These are phyloP conservation scores for Xiphophorus birchmanni DNA, from an alignment of 2,797 vertebrate species.

Conservation along the genomic window DNA sequence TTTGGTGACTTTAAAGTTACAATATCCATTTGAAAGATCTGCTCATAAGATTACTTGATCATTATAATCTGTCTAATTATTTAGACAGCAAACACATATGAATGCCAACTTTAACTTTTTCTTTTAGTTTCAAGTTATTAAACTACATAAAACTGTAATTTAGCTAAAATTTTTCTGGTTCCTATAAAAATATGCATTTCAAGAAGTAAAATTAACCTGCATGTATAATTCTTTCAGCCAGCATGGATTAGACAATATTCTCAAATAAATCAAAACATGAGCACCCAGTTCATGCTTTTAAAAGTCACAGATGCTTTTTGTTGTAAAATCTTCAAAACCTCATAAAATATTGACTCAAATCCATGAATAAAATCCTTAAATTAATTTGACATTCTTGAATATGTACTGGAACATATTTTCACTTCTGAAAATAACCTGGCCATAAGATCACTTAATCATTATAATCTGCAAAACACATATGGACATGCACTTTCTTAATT, in stretches of 20 bases:
- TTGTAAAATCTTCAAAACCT: neutral
- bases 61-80: neutral
- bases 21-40: neutral
- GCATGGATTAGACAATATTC: neutral
- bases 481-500: too few relatives aligned
- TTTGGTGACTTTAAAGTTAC: neutral
- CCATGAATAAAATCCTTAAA: neutral
- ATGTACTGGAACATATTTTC: neutral
- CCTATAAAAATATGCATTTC: too few relatives aligned
- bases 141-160: too few relatives aligned
- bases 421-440: neutral
- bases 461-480: too few relatives aligned
- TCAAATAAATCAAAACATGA: neutral
- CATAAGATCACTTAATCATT: too few relatives aligned
- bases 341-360: neutral
- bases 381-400: neutral
- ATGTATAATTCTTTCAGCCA: neutral
- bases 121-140: too few relatives aligned
- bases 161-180: too few relatives aligned
- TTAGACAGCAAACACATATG: too few relatives aligned
- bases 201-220: too few relatives aligned
- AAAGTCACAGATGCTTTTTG: neutral
- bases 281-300: neutral
- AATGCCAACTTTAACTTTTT: too few relatives aligned
- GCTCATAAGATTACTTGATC: neutral